Conservation (phyloP, 1,140 invertebrate genomes). For the Bombus vancouverensis region DNA sequence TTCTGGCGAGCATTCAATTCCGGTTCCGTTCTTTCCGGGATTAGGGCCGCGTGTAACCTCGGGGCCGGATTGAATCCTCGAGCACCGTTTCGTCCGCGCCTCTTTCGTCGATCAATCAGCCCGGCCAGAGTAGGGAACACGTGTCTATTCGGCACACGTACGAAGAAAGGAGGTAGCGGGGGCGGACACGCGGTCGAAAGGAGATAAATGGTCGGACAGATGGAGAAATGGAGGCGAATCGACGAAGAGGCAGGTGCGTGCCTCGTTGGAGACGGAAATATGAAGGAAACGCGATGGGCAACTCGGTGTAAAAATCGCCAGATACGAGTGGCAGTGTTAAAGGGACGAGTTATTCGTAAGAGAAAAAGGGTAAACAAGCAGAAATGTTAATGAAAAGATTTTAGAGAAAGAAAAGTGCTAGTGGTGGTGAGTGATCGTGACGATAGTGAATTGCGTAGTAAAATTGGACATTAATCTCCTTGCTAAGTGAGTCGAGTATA, state of each 20-base stretch:
- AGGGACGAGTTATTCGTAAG: not conserved
- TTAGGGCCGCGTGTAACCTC: conserved; percentile 55
- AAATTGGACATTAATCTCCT: not conserved
- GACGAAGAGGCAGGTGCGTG: conserved; percentile 2
- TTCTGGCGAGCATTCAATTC: conserved; percentile 45
- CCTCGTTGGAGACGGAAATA: conserved; percentile 15
- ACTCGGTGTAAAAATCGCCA: not conserved
- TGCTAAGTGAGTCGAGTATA: not conserved
- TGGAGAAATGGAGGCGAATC: conserved; percentile 41
- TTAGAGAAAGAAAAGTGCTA: not conserved
- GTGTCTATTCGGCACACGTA: conserved; percentile 59
- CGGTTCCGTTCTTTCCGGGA: conserved; percentile 49
- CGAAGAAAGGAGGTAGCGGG: conserved; percentile 9
- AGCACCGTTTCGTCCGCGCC: conserved; percentile 41
- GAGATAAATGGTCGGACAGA: conserved; percentile 52
- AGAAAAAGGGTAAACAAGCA: not conserved
- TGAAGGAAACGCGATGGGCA: not conserved
- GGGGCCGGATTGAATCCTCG: conserved; percentile 61
- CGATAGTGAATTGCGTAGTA: not conserved
- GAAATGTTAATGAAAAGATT: not conserved
- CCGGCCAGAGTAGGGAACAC: conserved; percentile 27
- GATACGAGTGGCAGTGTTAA: not conserved
- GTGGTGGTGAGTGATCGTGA: not conserved
- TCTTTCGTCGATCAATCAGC: conserved; percentile 63
- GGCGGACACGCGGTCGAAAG: not conserved